Base-by-base conservation (phyloP, 2,888 invertebrate species). In the Dolichomitus sp. region DNA sequence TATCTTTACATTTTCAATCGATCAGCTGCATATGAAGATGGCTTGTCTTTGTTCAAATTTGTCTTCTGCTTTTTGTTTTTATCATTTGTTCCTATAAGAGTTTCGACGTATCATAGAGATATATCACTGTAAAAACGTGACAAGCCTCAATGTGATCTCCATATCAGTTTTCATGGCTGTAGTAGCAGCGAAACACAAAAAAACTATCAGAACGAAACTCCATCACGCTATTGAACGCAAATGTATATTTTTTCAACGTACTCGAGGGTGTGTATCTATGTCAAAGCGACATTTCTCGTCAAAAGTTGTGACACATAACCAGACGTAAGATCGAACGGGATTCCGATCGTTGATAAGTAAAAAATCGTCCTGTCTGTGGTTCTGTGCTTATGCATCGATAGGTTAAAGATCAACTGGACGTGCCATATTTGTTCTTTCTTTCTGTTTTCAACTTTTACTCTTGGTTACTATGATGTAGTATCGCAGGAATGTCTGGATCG, bases 391-490 rank as follows among this genome's bases (percentile, higher is more conserved):
- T 57, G 12, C 48, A 59, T 17, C 45, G 45, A 30, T 45, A 42
- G 42, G 45, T 59, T 40, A 27, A 45, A 57, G 12, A 23, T 57
- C 17, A 23, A 52, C 42, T n/a, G 0, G 0, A 5, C 11, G n/a
- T 12, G 19, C 17, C 37, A 42, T 14, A 5, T 59, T 59, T 59
- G 23, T 59, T 33, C 9, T n/a, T 59, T 14, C 2, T 33, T 59
- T 14, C 12, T 14, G 11, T 50, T 68, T 33, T 30, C 17, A 4
- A 48, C 33, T 65, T 42, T 52, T 52, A 37, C 54, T 42, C 27
- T 40, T 50, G 9, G 27, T 54, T 42, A 42, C 37, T 52, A 74
- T 79, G 66, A 63, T 37, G 40, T 40, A 4, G 14, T 33, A 70
- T 61, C 66, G 23, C 14, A 33, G 42, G 19, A 30, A 74, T 45